Conservation (phyloP, 2,113 vertebrate genomes). For the Strix uralensis region DNA sequence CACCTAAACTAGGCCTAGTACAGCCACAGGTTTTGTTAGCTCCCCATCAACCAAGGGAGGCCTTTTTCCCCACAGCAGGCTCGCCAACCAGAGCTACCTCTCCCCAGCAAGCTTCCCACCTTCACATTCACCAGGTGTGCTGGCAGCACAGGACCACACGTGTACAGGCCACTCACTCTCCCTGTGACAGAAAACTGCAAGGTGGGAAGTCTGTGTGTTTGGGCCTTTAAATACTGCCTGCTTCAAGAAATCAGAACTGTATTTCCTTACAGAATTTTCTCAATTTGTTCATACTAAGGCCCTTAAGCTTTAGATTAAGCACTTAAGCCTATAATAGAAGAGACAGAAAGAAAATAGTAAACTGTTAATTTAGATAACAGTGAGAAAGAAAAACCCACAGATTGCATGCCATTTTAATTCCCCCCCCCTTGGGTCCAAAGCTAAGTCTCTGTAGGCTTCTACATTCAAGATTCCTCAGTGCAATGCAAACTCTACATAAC, state of each 20-base stretch:
- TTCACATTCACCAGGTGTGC: neutral
- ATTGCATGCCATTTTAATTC: conserved; percentile 1
- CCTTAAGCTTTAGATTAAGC: conserved; percentile 34
- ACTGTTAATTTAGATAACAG: conserved; percentile 32
- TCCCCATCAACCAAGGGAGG: too few relatives aligned
- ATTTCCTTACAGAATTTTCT: neutral
- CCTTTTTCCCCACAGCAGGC: neutral
- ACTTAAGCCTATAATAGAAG: conserved; percentile 29
- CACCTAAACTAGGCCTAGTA: neutral
- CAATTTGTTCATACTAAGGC: neutral
- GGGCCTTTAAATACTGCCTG: neutral
- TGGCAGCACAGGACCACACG: accelerated
- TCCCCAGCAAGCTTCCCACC: neutral
- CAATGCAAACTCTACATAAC: neutral
- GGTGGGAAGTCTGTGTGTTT: neutral
- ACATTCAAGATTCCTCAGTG: neutral
- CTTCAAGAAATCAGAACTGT: neutral
- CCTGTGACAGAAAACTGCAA: neutral
- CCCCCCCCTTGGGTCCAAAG: neutral
- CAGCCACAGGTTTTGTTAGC: neutral
- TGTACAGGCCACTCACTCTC: neutral
- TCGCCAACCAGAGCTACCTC: neutral
- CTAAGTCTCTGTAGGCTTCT: neutral
- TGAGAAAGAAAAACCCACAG: neutral
- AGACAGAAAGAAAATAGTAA: conserved; percentile 31